Percentiles rank a stretch among this genome's conserved stretches.
Conservation (phyloP, 2,113 vertebrate genomes). For the Henicopernis longicauda region DNA sequence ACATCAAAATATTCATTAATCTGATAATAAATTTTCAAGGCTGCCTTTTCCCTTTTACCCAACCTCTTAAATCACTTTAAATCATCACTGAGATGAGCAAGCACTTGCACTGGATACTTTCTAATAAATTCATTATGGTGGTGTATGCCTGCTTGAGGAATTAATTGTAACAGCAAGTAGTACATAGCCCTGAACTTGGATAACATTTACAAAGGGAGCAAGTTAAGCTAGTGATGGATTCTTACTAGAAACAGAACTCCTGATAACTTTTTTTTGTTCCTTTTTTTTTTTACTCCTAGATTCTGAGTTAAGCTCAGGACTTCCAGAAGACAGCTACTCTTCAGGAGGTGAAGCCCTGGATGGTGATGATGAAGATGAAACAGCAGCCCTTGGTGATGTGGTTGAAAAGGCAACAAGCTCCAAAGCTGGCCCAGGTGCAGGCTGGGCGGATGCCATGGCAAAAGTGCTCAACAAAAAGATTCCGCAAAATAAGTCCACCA, state of each 20-base stretch:
- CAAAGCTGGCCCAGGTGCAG: conserved; percentile 59
- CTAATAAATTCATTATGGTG: background rate
- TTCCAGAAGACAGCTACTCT: conserved; percentile 46
- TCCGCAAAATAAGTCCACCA: conserved; percentile 71
- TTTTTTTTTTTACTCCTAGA: background rate
- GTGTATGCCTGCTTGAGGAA: background rate
- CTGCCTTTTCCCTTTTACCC: background rate
- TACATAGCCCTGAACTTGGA: rapidly evolving
- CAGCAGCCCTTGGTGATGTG: background rate
- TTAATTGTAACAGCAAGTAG: background rate
- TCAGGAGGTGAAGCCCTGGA: conserved; percentile 55
- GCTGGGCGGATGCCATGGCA: conserved; percentile 97
- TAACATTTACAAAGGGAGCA: background rate
- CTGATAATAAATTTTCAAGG: background rate
- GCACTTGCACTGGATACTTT: background rate
- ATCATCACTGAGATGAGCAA: background rate
- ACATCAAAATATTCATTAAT: background rate
- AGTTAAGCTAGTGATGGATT: background rate
- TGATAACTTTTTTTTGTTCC: background rate
- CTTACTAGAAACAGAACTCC: background rate
- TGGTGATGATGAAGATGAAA: conserved; percentile 69
- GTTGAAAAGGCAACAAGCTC: background rate
- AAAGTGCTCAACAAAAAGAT: conserved; percentile 86
- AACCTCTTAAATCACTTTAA: background rate
- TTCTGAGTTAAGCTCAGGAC: conserved; percentile 45